Evolutionary conservation across 2,888 invertebrate species (phyloP).

Genomic region (Mactromeris polynyma): DNA sequence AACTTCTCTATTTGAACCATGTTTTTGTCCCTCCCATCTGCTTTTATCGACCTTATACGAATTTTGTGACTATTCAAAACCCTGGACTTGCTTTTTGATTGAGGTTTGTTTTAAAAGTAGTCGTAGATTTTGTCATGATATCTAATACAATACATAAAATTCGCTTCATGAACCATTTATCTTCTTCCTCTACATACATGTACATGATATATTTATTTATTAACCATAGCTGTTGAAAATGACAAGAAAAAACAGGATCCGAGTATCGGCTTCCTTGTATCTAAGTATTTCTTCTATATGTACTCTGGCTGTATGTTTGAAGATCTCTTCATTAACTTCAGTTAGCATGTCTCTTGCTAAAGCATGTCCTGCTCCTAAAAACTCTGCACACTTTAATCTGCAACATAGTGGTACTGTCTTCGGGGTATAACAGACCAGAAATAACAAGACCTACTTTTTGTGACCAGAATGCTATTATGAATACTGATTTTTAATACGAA

Average conservation of each 20-base stretch:
- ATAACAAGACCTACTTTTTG: conserved; percentile 59
- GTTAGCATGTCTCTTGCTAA: conserved; percentile 65
- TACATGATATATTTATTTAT: not conserved
- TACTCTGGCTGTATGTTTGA: conserved; percentile 14
- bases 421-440: conserved; percentile 69
- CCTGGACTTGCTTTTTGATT: not conserved
- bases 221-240: conserved; percentile 4
- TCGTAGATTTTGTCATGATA: conserved; percentile 7
- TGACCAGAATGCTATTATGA: conserved; percentile 64
- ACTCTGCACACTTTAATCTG: conserved; percentile 77
- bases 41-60: conserved; percentile 17
- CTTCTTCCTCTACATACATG: not conserved
- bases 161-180: not conserved
- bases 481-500: conserved; percentile 55
- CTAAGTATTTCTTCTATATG: not conserved
- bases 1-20: not conserved
- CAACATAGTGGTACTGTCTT: conserved; percentile 74
- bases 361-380: conserved; percentile 64
- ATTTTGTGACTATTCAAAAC: conserved; percentile 10
- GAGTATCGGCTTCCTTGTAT: not conserved
- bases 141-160: not conserved
- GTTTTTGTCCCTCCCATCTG: conserved; percentile 43
- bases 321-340: conserved; percentile 26
- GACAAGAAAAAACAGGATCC: not conserved
- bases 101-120: conserved; percentile 8